Conservation (phyloP, 2,113 vertebrate species). For the Melanerpes aurifrons region DNA sequence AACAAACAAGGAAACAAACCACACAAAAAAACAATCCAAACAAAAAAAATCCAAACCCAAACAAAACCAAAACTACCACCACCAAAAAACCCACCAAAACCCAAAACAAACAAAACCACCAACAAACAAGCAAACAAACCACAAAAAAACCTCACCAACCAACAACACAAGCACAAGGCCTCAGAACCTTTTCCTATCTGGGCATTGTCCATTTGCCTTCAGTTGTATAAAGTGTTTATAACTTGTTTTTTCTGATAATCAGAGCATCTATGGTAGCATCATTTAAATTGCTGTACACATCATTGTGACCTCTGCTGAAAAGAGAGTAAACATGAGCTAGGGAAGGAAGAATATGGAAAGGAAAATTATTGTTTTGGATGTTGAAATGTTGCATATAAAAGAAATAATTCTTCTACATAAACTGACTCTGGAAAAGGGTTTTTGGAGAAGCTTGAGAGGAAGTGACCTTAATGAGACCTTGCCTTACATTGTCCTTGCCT, state of each 20-base stretch:
- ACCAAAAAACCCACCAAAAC: too few relatives aligned
- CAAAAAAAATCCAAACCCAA: too few relatives aligned
- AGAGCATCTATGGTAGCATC: neutral
- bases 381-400: neutral
- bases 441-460: neutral
- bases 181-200: neutral
- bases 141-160: too few relatives aligned
- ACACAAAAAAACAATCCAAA: too few relatives aligned
- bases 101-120: too few relatives aligned
- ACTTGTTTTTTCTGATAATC: neutral
- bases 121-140: too few relatives aligned
- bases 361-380: neutral
- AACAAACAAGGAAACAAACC: too few relatives aligned
- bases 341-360: neutral
- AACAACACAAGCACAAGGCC: neutral
- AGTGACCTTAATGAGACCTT: neutral
- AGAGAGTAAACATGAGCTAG: neutral
- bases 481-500: neutral
- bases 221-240: neutral
- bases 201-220: neutral
- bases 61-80: too few relatives aligned
- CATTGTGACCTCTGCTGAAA: neutral
- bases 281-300: neutral
- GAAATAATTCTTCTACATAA: neutral
- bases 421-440: neutral